Conservation (phyloP, 2,113 vertebrate species). For the Pseudorhombus dupliciocellatus region DNA sequence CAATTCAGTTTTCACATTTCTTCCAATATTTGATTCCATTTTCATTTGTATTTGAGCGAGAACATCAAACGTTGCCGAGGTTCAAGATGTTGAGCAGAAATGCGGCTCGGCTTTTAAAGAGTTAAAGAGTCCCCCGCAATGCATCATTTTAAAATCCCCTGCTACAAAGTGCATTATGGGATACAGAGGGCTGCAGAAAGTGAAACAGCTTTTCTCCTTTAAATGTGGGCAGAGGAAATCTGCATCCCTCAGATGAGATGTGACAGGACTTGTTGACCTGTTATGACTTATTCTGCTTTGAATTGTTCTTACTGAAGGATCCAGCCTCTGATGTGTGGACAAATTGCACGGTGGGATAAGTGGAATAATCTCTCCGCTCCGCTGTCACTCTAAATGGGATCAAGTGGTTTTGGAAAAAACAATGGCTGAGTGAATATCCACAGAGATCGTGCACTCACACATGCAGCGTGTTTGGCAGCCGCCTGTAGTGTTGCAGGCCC, state of each 20-base stretch:
- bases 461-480: conserved; percentile 10
- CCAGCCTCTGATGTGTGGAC: not conserved
- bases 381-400: conserved; percentile 3
- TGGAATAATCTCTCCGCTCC: conserved; percentile 4
- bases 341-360: conserved; percentile 16
- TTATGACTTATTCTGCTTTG: not conserved
- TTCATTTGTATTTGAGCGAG: too few species aligned
- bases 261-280: not conserved
- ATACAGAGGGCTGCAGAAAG: too few species aligned
- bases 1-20: too few species aligned
- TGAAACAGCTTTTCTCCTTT: not conserved
- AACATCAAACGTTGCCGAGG: too few species aligned
- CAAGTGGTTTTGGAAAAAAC: not conserved
- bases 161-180: too few species aligned
- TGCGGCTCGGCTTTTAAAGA: too few species aligned
- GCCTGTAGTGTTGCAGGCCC: not conserved
- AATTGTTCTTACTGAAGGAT: not conserved
- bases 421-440: not conserved
- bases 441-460: not conserved
- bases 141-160: too few species aligned
- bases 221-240: not conserved
- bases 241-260: not conserved
- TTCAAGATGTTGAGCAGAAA: too few species aligned
- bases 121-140: too few species aligned
- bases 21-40: too few species aligned